Percentiles rank a stretch among this genome's conserved stretches.
Conservation (phyloP, 2,888 invertebrate species). For the Conus canariensis region DNA sequence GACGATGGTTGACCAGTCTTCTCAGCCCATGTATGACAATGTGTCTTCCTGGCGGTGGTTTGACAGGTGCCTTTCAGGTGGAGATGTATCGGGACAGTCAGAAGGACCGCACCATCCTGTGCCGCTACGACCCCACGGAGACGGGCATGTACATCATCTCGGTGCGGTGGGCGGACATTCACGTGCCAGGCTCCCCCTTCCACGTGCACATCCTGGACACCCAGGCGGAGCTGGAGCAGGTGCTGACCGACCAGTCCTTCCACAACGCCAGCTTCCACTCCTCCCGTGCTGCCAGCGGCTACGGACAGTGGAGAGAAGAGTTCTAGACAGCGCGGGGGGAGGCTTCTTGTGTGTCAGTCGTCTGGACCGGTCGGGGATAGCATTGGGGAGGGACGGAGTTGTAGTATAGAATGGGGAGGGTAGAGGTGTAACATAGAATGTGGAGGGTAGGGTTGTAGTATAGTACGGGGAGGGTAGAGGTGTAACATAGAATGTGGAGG, state of each 20-base stretch:
- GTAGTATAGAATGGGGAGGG: too few relatives aligned
- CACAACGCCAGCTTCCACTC: slow-evolving; percentile 48
- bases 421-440: too few relatives aligned
- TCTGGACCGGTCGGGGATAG: not conserved
- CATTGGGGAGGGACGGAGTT: too few relatives aligned
- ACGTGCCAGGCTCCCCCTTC: slow-evolving; percentile 99
- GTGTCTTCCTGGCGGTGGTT: not conserved
- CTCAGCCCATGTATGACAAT: too few relatives aligned
- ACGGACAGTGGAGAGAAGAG: slow-evolving; percentile 58
- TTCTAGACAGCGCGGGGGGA: slow-evolving; percentile 43
- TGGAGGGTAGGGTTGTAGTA: not conserved
- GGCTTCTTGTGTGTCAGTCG: too few relatives aligned
- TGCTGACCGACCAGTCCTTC: slow-evolving; percentile 59
- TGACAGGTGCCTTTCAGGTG: slow-evolving; percentile 96
- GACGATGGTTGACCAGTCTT: too few relatives aligned
- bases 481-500: too few relatives aligned
- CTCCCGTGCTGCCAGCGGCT: slow-evolving; percentile 50
- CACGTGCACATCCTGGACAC: slow-evolving; percentile 99
- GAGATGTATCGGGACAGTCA: slow-evolving; percentile 99
- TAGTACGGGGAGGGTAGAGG: too few relatives aligned
- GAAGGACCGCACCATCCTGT: slow-evolving; percentile 97
- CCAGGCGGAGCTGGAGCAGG: slow-evolving; percentile 88
- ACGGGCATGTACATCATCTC: slow-evolving; percentile 99
- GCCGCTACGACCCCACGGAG: slow-evolving; percentile 98
- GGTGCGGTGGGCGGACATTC: slow-evolving; percentile 97